Conservation (phyloP, 2,888 invertebrate genomes). For the Cabera pusaria region DNA sequence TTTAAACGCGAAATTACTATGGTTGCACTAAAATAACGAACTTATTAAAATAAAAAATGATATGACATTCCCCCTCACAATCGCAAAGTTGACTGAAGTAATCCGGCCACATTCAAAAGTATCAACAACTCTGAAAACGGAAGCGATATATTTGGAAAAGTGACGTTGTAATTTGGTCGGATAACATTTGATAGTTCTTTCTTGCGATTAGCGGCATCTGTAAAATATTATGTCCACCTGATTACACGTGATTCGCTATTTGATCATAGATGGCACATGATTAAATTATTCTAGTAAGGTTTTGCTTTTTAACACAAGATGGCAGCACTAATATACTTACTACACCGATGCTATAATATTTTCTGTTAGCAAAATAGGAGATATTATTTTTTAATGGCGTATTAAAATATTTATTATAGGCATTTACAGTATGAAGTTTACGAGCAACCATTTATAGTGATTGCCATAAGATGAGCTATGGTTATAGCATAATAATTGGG, state of each 20-base stretch:
- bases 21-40: slow-evolving; percentile 27
- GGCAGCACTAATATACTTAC: background rate
- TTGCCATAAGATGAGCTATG: slow-evolving; percentile 42
- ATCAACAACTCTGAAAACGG: background rate
- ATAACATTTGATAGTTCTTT: no score
- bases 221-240: no score
- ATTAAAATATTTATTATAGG: slow-evolving; percentile 27
- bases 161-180: background rate
- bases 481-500: slow-evolving; percentile 25
- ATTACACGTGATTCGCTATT: no score
- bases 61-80: slow-evolving; percentile 2
- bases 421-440: slow-evolving; percentile 31
- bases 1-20: slow-evolving; percentile 23
- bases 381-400: slow-evolving; percentile 8
- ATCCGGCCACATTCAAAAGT: slow-evolving; percentile 13
- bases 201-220: no score
- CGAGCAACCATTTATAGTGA: slow-evolving; percentile 45
- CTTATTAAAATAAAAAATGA: slow-evolving; percentile 7
- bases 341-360: no score
- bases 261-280: slow-evolving; percentile 1
- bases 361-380: no score
- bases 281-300: slow-evolving; percentile 19
- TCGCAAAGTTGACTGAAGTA: slow-evolving; percentile 10
- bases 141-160: background rate
- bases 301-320: slow-evolving; percentile 18